Percentiles rank a stretch among this genome's conserved stretches.
Conservation (phyloP, 2,797 vertebrate genomes). For the Manis crassicaudata region DNA sequence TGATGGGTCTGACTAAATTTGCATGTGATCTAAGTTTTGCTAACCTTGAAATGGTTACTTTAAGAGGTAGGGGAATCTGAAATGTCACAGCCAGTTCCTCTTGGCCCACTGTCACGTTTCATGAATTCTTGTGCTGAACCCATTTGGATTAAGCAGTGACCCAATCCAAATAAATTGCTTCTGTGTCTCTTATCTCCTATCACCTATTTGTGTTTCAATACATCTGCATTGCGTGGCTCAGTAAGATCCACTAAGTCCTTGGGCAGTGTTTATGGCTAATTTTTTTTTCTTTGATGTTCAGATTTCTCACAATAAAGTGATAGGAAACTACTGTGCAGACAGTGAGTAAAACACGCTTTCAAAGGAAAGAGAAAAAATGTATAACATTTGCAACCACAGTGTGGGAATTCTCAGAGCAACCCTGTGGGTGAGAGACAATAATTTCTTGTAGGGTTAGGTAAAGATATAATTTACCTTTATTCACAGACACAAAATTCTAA, state of each 20-base stretch:
- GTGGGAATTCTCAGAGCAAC: conserved; percentile 36
- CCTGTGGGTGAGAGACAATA: conserved; percentile 30
- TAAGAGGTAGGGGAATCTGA: conserved; percentile 82
- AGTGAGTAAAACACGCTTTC: neutral
- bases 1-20: conserved; percentile 80
- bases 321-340: conserved; percentile 48
- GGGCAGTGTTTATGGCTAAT: conserved; percentile 80
- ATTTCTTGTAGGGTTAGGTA: conserved; percentile 69
- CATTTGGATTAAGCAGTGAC: conserved; percentile 74
- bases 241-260: conserved; percentile 80
- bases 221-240: conserved; percentile 77
- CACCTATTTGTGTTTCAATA: conserved; percentile 76
- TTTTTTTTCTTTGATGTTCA: conserved; percentile 70
- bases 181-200: conserved; percentile 15
- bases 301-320: conserved; percentile 65
- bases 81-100: conserved; percentile 83
- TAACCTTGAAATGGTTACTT: conserved; percentile 85
- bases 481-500: conserved; percentile 71
- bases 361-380: neutral
- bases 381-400: neutral
- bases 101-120: conserved; percentile 82
- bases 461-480: conserved; percentile 78
- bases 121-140: conserved; percentile 74
- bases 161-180: conserved; percentile 56
- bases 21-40: conserved; percentile 80